Evolutionary conservation across 2,888 invertebrate species (phyloP).

Genomic region (Dendrolimus pini): DNA sequence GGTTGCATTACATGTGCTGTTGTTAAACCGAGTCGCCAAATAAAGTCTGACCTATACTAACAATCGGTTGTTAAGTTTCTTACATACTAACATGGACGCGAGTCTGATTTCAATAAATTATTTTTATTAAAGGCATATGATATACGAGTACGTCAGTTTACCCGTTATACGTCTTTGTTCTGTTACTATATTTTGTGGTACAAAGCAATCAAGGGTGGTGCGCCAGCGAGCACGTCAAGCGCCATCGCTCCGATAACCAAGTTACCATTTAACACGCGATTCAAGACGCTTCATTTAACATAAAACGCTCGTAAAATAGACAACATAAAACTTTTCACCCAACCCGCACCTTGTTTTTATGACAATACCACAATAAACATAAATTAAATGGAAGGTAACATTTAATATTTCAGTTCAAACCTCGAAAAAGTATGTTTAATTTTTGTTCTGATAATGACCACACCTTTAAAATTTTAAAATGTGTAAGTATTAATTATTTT

Average conservation of each 20-base stretch:
- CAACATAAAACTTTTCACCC: constrained; percentile 29
- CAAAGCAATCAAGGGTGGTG: background rate
- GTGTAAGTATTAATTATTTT: too few relatives aligned
- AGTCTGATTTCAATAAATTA: too few relatives aligned
- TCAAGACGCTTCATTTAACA: constrained; percentile 28
- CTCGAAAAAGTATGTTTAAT: background rate
- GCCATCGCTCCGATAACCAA: constrained; percentile 3
- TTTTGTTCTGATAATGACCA: background rate
- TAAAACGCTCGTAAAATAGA: constrained; percentile 38
- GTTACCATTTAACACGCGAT: constrained; percentile 34
- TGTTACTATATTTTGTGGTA: too few relatives aligned
- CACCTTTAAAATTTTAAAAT: background rate
- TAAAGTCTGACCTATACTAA: too few relatives aligned
- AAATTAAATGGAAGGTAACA: background rate
- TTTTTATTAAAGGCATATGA: too few relatives aligned
- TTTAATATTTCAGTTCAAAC: background rate
- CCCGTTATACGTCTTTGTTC: too few relatives aligned
- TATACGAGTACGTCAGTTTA: too few relatives aligned
- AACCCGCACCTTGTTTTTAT: constrained; percentile 22
- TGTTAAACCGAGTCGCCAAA: too few relatives aligned
- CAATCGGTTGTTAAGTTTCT: too few relatives aligned
- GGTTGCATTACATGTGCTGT: too few relatives aligned
- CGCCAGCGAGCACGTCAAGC: constrained; percentile 8
- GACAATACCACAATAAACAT: background rate
- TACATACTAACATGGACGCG: too few relatives aligned